A percentile compares a stretch with the other conserved stretches of the same genome.
Conservation (phyloP, 2,888 invertebrate species). For the Acutogordius australiensis region DNA sequence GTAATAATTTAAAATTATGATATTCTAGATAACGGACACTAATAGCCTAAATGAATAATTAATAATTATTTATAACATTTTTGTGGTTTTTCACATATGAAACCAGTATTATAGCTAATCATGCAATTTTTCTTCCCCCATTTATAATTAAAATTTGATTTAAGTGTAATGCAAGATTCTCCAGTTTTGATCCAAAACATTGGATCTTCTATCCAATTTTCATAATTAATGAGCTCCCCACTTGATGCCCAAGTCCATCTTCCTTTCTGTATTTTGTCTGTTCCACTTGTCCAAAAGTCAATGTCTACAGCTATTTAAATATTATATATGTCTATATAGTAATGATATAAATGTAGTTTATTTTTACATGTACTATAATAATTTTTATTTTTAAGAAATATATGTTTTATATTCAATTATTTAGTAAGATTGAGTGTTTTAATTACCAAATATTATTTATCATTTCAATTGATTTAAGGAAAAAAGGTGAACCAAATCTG, state of each 20-base stretch:
- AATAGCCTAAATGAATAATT: background rate
- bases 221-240: background rate
- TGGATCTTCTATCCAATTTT: constrained; percentile 8
- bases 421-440: too few relatives aligned
- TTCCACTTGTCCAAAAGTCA: constrained; percentile 9
- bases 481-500: too few relatives aligned
- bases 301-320: background rate
- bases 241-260: constrained; percentile 9
- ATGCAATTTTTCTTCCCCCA: constrained; percentile 8
- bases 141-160: background rate
- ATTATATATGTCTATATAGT: background rate
- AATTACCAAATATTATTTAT: too few relatives aligned
- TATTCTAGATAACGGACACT: background rate
- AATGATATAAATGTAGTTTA: too few relatives aligned
- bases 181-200: background rate
- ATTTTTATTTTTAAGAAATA: too few relatives aligned
- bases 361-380: too few relatives aligned
- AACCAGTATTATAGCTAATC: constrained; percentile 7
- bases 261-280: background rate
- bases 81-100: background rate
- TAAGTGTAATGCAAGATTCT: background rate
- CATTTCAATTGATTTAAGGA: too few relatives aligned
- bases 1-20: constrained; percentile 30
- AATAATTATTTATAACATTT: background rate
- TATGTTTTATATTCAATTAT: too few relatives aligned